Evolutionary conservation across 2,888 invertebrate genomes (phyloP).

Genomic region (Cryptophagus acutangulus): DNA sequence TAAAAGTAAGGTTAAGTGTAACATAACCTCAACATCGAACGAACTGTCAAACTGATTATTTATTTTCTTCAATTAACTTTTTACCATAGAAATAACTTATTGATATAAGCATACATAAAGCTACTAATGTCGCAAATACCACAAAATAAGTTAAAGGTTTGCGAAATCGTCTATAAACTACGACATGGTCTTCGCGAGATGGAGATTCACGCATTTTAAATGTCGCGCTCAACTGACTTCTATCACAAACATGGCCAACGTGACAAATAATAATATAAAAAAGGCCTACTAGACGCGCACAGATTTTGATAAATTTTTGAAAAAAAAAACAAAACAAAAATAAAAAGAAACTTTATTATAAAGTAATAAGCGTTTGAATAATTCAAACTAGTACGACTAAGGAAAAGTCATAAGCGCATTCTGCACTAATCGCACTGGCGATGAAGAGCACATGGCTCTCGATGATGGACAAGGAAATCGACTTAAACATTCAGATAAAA

Average conservation of each 20-base stretch:
- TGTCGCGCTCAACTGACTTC: no score
- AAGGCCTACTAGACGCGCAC: background rate
- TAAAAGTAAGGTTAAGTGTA: conserved; percentile 3
- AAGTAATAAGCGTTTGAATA: background rate
- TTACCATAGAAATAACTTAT: no score
- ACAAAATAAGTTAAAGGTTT: no score
- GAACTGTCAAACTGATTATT: no score
- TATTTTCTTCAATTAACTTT: no score
- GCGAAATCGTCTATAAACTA: no score
- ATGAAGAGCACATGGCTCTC: conserved; percentile 68
- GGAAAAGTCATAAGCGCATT: conserved; percentile 60
- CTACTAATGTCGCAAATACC: no score
- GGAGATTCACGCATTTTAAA: no score
- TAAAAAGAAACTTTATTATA: conserved; percentile 2
- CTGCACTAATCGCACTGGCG: conserved; percentile 68
- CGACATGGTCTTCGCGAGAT: no score
- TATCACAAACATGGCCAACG: no score
- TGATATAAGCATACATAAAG: no score
- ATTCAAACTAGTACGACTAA: background rate
- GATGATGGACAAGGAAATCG: conserved; percentile 68
- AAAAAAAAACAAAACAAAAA: background rate
- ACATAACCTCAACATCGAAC: no score
- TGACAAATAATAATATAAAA: background rate
- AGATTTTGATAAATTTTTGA: conserved; percentile 1
- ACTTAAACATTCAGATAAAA: conserved; percentile 73